Percentiles rank a stretch among this genome's conserved stretches.
These are phyloP conservation scores for Xiphias gladius DNA, from an alignment of 2,113 vertebrate genomes.

Conservation along the genomic window DNA sequence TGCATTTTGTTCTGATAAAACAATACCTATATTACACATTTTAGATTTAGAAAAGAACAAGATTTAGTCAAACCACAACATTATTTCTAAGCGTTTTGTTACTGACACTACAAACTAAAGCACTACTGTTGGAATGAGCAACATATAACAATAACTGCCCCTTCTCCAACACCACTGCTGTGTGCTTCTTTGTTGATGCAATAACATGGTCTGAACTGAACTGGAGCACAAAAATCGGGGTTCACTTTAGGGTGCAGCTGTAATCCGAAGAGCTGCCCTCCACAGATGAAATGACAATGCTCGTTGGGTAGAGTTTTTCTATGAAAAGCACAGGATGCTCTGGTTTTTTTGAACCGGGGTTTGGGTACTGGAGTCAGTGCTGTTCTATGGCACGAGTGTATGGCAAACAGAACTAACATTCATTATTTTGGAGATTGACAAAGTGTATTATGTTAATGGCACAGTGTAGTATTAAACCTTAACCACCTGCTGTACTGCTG, in stretches of 20 bases:
- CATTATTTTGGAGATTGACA: constrained; percentile 26
- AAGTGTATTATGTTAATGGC: constrained; percentile 65
- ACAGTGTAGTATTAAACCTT: constrained; percentile 49
- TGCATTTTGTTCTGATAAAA: constrained; percentile 71
- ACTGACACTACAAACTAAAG: constrained; percentile 43
- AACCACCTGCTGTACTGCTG: constrained; percentile 38
- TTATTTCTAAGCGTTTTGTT: constrained; percentile 20
- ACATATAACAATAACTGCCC: constrained; percentile 10
- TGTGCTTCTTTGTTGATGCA: constrained; percentile 37
- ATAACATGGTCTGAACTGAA: constrained; percentile 22
- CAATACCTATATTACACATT: constrained; percentile 43
- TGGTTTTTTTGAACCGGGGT: constrained; percentile 16
- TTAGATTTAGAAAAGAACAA: constrained; percentile 32
- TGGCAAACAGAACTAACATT: constrained; percentile 64
- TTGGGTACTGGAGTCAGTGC: constrained; percentile 25
- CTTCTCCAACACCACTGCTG: not conserved
- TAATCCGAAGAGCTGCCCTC: constrained; percentile 10
- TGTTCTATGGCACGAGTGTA: constrained; percentile 60
- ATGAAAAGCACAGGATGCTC: constrained; percentile 34
- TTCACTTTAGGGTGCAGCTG: not conserved
- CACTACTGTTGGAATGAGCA: constrained; percentile 27
- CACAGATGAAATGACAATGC: not conserved
- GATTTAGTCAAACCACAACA: constrained; percentile 33
- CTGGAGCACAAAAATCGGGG: not conserved
- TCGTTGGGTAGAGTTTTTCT: not conserved